These are phyloP conservation scores for Glomeris marginata DNA, from an alignment of 2,888 invertebrate genomes.

Conservation along the genomic window DNA sequence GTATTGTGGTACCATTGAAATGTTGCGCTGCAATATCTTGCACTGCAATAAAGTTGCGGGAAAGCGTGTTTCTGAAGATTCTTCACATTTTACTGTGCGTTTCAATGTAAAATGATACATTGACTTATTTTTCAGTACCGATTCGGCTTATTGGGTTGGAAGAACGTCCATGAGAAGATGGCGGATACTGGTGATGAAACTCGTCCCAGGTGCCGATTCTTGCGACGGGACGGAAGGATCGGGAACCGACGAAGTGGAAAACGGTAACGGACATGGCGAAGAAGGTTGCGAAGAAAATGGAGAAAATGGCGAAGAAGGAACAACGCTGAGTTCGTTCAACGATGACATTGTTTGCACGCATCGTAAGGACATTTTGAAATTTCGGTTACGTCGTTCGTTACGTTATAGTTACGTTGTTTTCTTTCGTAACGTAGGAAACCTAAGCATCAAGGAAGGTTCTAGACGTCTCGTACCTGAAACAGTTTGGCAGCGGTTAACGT, in stretches of 20 bases:
- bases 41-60: too few relatives aligned
- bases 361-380: slow-evolving; percentile 22
- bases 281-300: slow-evolving; percentile 19
- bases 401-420: slow-evolving; percentile 3
- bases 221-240: neutral
- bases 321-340: slow-evolving; percentile 35
- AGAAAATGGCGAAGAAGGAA: slow-evolving; percentile 27
- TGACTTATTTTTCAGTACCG: slow-evolving; percentile 15
- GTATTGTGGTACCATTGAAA: too few relatives aligned
- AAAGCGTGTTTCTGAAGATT: too few relatives aligned
- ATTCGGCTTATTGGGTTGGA: slow-evolving; percentile 37
- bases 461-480: slow-evolving; percentile 35
- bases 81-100: too few relatives aligned
- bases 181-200: slow-evolving; percentile 33
- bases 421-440: slow-evolving; percentile 25
- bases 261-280: slow-evolving; percentile 13
- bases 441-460: slow-evolving; percentile 27
- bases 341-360: slow-evolving; percentile 41
- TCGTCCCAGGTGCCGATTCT: neutral
- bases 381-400: neutral
- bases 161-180: slow-evolving; percentile 40
- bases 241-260: neutral
- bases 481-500: slow-evolving; percentile 37
- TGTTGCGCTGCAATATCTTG: too few relatives aligned
- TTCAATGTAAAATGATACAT: too few relatives aligned